Conservation (phyloP, 2,888 invertebrate species). For the Melinaea menophilus region DNA sequence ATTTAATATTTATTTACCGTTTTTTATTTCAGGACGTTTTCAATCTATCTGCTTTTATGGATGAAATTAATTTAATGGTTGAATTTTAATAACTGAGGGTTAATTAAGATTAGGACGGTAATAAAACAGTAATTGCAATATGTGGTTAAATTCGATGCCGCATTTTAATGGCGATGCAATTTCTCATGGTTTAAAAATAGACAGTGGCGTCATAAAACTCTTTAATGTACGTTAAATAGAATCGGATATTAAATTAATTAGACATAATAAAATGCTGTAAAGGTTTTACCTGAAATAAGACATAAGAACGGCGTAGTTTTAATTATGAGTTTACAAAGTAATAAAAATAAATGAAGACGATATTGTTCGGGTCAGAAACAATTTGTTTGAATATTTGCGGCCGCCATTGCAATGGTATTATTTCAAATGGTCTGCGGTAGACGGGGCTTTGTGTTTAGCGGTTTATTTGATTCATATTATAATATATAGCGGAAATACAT, state of each 20-base stretch:
- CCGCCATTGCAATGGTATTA: constrained; percentile 54
- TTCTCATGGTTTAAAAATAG: constrained; percentile 22
- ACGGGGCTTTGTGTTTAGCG: constrained; percentile 46
- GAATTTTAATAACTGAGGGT: constrained; percentile 19
- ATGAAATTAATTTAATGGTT: constrained; percentile 16
- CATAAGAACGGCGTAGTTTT: background rate
- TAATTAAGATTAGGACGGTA: constrained; percentile 21
- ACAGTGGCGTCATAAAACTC: constrained; percentile 13
- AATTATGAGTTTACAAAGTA: constrained; percentile 16
- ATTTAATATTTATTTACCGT: constrained; percentile 13
- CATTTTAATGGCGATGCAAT: constrained; percentile 22
- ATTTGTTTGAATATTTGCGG: constrained; percentile 63
- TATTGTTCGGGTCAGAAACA: constrained; percentile 58
- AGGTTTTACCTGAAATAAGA: background rate
- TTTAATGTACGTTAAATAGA: constrained; percentile 8
- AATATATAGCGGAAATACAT: constrained; percentile 16
- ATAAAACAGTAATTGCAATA: constrained; percentile 21
- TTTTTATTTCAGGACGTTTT: background rate
- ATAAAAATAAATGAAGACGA: constrained; percentile 44
- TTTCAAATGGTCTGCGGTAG: constrained; percentile 53
- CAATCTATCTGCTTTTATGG: constrained; percentile 18
- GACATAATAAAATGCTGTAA: background rate
- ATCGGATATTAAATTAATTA: constrained; percentile 13
- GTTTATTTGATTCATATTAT: constrained; percentile 37
- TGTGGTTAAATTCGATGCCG: constrained; percentile 17